Conservation (phyloP, 2,113 vertebrate genomes). For the Passerina amoena region DNA sequence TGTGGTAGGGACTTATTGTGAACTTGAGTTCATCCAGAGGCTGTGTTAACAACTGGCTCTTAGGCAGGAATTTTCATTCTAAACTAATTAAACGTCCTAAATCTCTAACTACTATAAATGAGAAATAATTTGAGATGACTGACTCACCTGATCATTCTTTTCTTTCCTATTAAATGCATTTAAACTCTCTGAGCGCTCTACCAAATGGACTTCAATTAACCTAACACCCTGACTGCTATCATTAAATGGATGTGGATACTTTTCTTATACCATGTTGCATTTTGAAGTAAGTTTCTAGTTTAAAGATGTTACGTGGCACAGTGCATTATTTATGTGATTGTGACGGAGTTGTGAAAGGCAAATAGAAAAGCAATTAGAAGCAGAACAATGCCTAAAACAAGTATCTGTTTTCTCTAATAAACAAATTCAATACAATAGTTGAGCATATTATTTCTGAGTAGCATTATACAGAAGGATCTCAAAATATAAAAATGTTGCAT, state of each 20-base stretch:
- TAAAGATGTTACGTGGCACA: not conserved
- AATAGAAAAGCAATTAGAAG: not conserved
- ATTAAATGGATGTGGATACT: not conserved
- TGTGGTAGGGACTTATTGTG: not conserved
- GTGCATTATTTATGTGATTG: not conserved
- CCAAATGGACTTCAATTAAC: not conserved
- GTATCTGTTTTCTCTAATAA: not conserved
- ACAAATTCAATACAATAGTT: not conserved
- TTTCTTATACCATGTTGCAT: not conserved
- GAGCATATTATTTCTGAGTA: not conserved
- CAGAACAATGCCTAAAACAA: not conserved
- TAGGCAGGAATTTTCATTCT: slow-evolving; percentile 17
- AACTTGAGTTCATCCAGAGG: not conserved
- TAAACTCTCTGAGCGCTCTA: not conserved
- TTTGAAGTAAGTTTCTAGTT: not conserved
- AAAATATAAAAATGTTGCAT: not conserved
- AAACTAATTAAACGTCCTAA: slow-evolving; percentile 16
- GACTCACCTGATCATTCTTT: slow-evolving; percentile 12
- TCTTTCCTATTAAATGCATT: not conserved
- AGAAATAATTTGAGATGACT: slow-evolving; percentile 28
- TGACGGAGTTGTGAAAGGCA: not conserved
- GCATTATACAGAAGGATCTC: not conserved
- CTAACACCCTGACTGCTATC: not conserved
- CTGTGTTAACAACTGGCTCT: not conserved
- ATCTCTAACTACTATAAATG: not conserved